Base-by-base conservation (phyloP, 1,140 invertebrate species). In the Drosophila azteca region DNA sequence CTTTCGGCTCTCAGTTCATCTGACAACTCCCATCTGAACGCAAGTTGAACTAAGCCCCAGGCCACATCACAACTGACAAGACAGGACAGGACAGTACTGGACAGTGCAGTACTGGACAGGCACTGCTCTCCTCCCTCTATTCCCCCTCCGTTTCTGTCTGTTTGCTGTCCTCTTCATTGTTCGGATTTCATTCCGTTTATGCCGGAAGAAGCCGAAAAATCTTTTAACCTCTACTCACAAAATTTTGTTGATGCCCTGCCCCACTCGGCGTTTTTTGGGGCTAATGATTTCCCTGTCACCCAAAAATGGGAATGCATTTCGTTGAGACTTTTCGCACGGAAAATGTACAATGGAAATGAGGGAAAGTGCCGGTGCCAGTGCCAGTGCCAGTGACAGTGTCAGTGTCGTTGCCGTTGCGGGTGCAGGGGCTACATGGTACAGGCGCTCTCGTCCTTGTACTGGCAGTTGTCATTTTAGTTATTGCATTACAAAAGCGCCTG, bases 381-480 rank as follows among this genome's bases (percentile, higher is more conserved):
- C 17, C 24, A 5, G 3, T 5, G 24, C 24, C 24, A 5, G 0
- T 15, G 31, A 39, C 50, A 9, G 2, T 29, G 29, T 7, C 20
- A 15, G 11, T 20, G 22, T 7, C 24, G 26, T 6, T 7, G 13
- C n/a, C 22, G 53, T 35, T 24, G n/a, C n/a, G 35, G 11, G 6
- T 20, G 51, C 15, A 20, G 15, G 43, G 35, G 20, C 15, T 41
- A 43, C 24, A 65, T 24, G 31, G 31, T 57, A 24, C 29, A 7
- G 29, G 29, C 29, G 7, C 2, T 31, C 2, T 31, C 7, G 11
- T 13, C 50, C 60, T 73, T 72, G 68, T 74, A 72, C 64, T 74
- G 77, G 67, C 54, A 73, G 78, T 75, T 85, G 82, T 85, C 82
- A 87, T 85, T 85, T 85, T 87, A 85, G 82, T 85, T 87, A 85